These are phyloP conservation scores for Leptodactylus fuscus DNA, from an alignment of 2,113 vertebrate species.

Conservation along the genomic window DNA sequence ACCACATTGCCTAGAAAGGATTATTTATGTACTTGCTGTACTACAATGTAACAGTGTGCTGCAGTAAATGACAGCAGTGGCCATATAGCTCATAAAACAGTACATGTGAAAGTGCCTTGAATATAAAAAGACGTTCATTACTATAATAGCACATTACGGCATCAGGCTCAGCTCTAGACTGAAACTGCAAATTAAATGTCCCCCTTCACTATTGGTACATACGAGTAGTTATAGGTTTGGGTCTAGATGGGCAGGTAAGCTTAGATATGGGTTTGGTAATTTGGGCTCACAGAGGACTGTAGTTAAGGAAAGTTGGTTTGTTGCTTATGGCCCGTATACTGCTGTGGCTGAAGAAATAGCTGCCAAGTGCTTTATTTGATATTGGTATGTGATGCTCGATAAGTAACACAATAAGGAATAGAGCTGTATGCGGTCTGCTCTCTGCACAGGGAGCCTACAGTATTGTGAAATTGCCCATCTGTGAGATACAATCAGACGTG, in stretches of 20 bases:
- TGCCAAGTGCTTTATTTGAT: background rate
- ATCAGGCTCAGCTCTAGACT: background rate
- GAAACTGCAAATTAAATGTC: background rate
- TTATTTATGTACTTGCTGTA: too few relatives aligned
- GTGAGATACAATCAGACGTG: background rate
- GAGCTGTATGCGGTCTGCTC: background rate
- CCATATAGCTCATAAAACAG: too few relatives aligned
- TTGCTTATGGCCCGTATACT: background rate
- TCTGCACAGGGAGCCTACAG: background rate
- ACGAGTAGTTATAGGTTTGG: background rate
- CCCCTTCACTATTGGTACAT: too few relatives aligned
- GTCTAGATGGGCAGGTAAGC: too few relatives aligned
- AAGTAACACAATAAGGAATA: background rate
- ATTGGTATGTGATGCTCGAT: background rate
- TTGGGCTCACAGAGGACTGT: background rate
- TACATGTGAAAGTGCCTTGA: too few relatives aligned
- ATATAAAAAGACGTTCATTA: too few relatives aligned
- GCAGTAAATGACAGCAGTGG: too few relatives aligned
- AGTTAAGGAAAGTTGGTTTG: background rate
- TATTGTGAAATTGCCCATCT: background rate
- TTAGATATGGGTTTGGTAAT: background rate
- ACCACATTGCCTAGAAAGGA: too few relatives aligned
- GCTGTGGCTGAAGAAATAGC: background rate
- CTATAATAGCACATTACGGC: background rate
- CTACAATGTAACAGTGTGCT: too few relatives aligned